Evolutionary conservation across 2,113 vertebrate genomes (phyloP).

Genomic region (Psilopsiagon aymara): DNA sequence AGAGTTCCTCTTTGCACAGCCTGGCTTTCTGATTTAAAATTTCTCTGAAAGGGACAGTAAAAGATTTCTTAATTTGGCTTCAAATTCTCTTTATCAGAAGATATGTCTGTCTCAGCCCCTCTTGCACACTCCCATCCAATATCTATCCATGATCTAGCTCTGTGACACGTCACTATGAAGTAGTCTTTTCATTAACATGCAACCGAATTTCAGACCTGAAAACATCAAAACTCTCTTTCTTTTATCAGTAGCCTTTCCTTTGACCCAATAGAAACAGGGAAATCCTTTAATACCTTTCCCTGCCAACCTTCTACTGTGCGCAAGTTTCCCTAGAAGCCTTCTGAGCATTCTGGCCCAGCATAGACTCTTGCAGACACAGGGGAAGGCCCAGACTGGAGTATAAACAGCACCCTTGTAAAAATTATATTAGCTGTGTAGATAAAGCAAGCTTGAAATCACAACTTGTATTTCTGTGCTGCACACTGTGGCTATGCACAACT

Average conservation of each 20-base stretch:
- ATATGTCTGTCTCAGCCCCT: not conserved
- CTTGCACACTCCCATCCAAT: not conserved
- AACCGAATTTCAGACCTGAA: not conserved
- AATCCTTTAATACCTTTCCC: not conserved
- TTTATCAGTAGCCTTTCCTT: not conserved
- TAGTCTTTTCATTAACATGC: not conserved
- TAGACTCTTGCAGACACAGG: no score
- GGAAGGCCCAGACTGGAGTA: not conserved
- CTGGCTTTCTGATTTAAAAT: not conserved
- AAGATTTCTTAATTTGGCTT: not conserved
- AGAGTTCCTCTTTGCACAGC: not conserved
- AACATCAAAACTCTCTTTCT: not conserved
- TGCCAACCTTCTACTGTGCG: not conserved
- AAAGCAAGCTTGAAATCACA: not conserved
- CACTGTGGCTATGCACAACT: not conserved
- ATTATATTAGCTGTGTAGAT: not conserved
- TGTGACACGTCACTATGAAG: not conserved
- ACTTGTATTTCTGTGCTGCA: not conserved
- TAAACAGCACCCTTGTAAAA: not conserved
- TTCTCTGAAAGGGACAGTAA: not conserved
- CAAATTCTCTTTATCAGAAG: not conserved
- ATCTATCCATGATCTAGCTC: not conserved
- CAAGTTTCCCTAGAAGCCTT: not conserved
- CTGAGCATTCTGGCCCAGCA: accelerated
- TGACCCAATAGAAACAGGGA: not conserved